Evolutionary conservation across 1,140 invertebrate species (phyloP).

Genomic region (Trichoplusia ni): DNA sequence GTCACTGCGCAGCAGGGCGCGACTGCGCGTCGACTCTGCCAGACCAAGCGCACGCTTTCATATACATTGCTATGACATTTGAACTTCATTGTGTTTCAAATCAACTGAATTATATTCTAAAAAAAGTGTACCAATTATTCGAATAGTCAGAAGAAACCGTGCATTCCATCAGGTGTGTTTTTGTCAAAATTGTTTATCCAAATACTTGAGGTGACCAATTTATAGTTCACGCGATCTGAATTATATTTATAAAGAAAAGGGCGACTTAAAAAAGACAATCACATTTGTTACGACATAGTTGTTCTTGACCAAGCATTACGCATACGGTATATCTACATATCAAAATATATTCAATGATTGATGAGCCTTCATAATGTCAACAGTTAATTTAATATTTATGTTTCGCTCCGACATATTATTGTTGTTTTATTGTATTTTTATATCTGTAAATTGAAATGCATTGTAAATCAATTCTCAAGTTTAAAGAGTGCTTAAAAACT

Average conservation of each 20-base stretch:
- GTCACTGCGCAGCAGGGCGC: constrained; percentile 68
- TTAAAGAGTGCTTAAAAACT: not conserved
- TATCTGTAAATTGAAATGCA: constrained; percentile 21
- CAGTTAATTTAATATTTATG: constrained; percentile 62
- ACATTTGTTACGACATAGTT: constrained; percentile 58
- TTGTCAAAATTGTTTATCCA: too few relatives aligned
- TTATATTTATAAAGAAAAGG: constrained; percentile 10
- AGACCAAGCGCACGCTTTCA: not conserved
- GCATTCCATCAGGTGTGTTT: too few relatives aligned
- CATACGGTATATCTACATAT: constrained; percentile 54
- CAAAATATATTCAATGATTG: constrained; percentile 54
- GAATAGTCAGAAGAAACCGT: too few relatives aligned
- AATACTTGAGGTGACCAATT: too few relatives aligned
- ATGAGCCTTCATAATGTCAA: constrained; percentile 60
- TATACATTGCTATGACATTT: constrained; percentile 15
- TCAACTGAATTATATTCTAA: not conserved
- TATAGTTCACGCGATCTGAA: too few relatives aligned
- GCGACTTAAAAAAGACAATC: constrained; percentile 55
- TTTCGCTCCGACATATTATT: constrained; percentile 20
- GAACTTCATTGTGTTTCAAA: constrained; percentile 19
- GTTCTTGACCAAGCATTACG: constrained; percentile 48
- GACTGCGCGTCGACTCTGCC: constrained; percentile 11
- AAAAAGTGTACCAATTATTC: too few relatives aligned
- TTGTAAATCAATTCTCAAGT: constrained; percentile 30
- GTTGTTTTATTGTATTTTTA: constrained; percentile 38